A percentile compares a stretch with the other conserved stretches of the same genome.
Evolutionary conservation across 2,113 vertebrate genomes (phyloP).

Genomic region (Rhagologus leucostigma): DNA sequence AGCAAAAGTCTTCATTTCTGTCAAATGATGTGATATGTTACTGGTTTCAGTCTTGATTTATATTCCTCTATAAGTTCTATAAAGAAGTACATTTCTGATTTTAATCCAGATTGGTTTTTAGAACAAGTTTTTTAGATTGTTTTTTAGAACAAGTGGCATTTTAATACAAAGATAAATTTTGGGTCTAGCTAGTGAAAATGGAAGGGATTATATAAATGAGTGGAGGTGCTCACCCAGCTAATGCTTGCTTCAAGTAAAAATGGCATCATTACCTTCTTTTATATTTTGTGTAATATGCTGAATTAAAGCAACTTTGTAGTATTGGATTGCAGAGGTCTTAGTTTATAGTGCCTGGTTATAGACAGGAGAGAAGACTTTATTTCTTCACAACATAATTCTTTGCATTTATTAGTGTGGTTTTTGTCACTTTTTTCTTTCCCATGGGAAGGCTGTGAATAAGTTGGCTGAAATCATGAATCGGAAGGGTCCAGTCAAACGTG

Average conservation of each 20-base stretch:
- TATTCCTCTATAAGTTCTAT: neutral
- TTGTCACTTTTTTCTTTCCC: neutral
- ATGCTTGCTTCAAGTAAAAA: neutral
- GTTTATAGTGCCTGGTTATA: neutral
- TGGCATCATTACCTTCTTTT: neutral
- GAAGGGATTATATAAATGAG: neutral
- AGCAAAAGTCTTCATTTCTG: neutral
- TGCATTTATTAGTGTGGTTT: neutral
- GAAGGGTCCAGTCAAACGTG: conserved; percentile 88
- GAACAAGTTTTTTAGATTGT: neutral
- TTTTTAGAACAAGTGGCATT: neutral
- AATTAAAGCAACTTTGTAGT: neutral
- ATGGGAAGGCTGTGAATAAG: conserved; percentile 91
- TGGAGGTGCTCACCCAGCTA: neutral
- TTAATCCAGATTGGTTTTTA: neutral
- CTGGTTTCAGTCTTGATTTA: neutral
- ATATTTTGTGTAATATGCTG: neutral
- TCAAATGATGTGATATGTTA: neutral
- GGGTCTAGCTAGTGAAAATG: neutral
- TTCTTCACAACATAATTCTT: neutral
- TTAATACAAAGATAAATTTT: neutral
- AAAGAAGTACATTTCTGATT: neutral
- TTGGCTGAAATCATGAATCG: conserved; percentile 98
- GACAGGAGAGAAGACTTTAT: neutral
- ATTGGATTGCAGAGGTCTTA: neutral